Evolutionary conservation across 2,797 vertebrate species (phyloP).

Genomic region (Centropyge bicolor): DNA sequence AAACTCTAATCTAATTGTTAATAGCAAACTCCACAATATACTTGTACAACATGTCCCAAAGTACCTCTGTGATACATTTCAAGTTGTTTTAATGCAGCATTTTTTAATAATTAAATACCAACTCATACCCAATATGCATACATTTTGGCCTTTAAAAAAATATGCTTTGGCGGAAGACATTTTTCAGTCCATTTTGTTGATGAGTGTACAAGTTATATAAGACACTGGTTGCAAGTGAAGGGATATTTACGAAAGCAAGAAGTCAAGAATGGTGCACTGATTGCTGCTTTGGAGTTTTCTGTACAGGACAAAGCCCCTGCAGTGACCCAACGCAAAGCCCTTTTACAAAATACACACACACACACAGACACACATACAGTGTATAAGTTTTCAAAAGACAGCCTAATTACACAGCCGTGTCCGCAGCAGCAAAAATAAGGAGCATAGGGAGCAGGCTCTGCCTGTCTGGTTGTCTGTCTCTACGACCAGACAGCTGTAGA

Average conservation of each 20-base stretch:
- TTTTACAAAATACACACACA: neutral
- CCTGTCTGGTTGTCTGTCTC: conserved; percentile 4
- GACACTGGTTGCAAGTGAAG: neutral
- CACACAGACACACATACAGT: neutral
- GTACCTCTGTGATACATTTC: too few relatives aligned
- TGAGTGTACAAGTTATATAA: too few relatives aligned
- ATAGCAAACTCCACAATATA: too few relatives aligned
- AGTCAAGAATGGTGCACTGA: conserved; percentile 8
- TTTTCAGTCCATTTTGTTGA: too few relatives aligned
- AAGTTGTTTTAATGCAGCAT: too few relatives aligned
- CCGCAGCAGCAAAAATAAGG: conserved; percentile 10
- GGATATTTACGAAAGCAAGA: conserved; percentile 13
- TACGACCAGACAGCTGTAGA: conserved; percentile 13
- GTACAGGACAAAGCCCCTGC: neutral
- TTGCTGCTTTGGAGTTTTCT: conserved; percentile 17
- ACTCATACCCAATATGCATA: too few relatives aligned
- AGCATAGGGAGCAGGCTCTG: conserved; percentile 8
- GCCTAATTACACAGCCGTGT: conserved; percentile 27
- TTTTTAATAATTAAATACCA: too few relatives aligned
- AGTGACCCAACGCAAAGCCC: neutral
- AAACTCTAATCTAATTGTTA: too few relatives aligned
- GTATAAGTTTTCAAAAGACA: conserved; percentile 13
- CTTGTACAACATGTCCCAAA: too few relatives aligned
- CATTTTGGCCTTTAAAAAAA: too few relatives aligned
- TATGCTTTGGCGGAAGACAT: too few relatives aligned